Conservation (phyloP, 2,888 invertebrate genomes). For the Phortica magna region DNA sequence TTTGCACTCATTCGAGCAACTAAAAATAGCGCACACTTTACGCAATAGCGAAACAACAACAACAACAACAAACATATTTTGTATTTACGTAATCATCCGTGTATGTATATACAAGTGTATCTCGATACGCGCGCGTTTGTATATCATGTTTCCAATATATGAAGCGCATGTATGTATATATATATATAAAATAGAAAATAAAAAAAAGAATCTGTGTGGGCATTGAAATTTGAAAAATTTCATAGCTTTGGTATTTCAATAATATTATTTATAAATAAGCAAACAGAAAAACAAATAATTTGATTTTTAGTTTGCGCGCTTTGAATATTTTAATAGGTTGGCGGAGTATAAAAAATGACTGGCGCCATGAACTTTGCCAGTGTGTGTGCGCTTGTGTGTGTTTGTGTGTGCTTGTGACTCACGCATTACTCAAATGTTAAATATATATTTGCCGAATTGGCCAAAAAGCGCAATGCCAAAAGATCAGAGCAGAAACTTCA, state of each 20-base stretch:
- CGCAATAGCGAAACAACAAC: constrained; percentile 13
- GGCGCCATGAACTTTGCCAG: too few species aligned
- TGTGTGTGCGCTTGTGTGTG: too few species aligned
- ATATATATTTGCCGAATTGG: not conserved
- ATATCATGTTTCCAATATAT: constrained; percentile 29
- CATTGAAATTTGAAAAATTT: constrained; percentile 1
- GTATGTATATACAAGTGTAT: constrained; percentile 2
- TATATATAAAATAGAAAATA: not conserved
- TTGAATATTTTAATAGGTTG: not conserved
- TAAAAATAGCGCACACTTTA: constrained; percentile 24
- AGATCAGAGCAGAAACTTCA: constrained; percentile 10
- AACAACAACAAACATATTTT: constrained; percentile 13
- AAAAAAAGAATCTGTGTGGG: not conserved
- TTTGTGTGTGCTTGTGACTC: too few species aligned
- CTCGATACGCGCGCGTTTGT: constrained; percentile 7
- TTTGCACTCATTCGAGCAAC: not conserved
- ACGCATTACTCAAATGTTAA: too few species aligned
- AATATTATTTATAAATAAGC: not conserved
- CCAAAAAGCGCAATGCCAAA: not conserved
- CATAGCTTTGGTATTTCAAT: not conserved
- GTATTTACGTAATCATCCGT: constrained; percentile 11
- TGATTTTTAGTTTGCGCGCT: not conserved
- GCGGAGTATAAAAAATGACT: not conserved
- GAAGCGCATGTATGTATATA: too few species aligned
- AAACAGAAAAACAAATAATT: not conserved